These are phyloP conservation scores for Enhydra lutris DNA, from an alignment of 2,113 vertebrate species.

Conservation along the genomic window DNA sequence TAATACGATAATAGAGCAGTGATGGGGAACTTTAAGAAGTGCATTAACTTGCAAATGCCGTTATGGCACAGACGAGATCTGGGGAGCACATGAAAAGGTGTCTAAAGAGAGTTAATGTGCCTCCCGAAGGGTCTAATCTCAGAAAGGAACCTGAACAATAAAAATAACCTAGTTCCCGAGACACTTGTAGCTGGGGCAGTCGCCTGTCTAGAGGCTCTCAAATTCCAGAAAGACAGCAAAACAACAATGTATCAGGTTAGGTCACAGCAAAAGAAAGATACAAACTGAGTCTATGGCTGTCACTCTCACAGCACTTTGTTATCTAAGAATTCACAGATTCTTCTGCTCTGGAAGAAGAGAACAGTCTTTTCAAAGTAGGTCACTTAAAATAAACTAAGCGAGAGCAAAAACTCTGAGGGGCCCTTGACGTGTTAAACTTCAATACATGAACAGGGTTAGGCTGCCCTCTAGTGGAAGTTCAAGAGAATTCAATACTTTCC, in stretches of 20 bases:
- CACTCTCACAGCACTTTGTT: neutral
- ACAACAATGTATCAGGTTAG: neutral
- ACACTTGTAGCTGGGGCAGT: neutral
- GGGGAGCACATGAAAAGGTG: neutral
- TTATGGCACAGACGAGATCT: conserved; percentile 14
- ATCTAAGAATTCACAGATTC: conserved; percentile 18
- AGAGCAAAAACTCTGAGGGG: neutral
- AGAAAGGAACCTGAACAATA: neutral
- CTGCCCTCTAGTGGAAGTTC: conserved; percentile 81
- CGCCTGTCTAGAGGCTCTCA: neutral
- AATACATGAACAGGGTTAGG: conserved; percentile 59
- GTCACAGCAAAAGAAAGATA: neutral
- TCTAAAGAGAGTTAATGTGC: neutral
- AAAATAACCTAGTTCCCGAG: neutral
- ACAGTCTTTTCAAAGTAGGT: conserved; percentile 17
- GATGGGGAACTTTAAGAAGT: neutral
- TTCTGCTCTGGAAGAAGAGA: conserved; percentile 13
- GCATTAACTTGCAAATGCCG: neutral
- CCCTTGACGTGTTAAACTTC: neutral
- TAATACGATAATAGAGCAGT: neutral
- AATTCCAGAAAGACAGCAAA: neutral
- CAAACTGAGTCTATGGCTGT: neutral
- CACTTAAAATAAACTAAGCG: conserved; percentile 18
- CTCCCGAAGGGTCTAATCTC: neutral
- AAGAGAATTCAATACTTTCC: conserved; percentile 45